phyloP scores from a whole-genome alignment of 2,888 invertebrate genomes.

The Hedychridium roseum region DNA sequence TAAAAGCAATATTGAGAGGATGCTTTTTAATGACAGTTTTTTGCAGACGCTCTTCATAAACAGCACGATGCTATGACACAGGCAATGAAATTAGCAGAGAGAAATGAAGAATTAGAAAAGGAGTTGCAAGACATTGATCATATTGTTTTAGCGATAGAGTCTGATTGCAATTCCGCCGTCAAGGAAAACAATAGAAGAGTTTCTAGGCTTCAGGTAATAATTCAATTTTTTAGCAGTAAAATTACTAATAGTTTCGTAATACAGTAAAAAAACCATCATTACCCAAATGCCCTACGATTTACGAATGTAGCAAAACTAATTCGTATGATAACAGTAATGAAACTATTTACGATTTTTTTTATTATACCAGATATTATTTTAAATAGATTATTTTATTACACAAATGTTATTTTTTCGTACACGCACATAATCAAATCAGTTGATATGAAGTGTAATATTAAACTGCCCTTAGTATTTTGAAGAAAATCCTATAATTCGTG shows the following conservation, averaged over 20 bases:
- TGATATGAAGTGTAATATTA: not conserved
- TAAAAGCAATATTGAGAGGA: too few species aligned
- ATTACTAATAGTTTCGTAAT: too few species aligned
- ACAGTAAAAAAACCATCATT: too few species aligned
- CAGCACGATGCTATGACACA: conserved; percentile 85
- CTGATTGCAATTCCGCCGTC: conserved; percentile 76
- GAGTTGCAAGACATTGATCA: conserved; percentile 78
- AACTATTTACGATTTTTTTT: conserved; percentile 40
- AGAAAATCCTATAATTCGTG: not conserved
- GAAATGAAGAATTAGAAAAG: conserved; percentile 75
- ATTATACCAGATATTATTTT: conserved; percentile 4
- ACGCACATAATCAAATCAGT: not conserved
- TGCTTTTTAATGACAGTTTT: conserved; percentile 7
- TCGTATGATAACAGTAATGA: too few species aligned
- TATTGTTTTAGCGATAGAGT: conserved; percentile 78
- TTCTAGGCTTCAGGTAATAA: conserved; percentile 58
- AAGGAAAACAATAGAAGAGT: conserved; percentile 69
- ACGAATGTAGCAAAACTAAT: too few species aligned
- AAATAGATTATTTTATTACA: not conserved
- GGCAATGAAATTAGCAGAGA: conserved; percentile 77
- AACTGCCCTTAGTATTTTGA: not conserved
- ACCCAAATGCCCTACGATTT: too few species aligned
- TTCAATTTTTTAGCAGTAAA: not conserved
- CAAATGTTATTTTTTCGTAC: too few species aligned
- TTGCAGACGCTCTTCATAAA: conserved; percentile 68